Evolutionary conservation across 2,888 invertebrate genomes (phyloP).

Genomic region (Stenoptilia bipunctidactyla): DNA sequence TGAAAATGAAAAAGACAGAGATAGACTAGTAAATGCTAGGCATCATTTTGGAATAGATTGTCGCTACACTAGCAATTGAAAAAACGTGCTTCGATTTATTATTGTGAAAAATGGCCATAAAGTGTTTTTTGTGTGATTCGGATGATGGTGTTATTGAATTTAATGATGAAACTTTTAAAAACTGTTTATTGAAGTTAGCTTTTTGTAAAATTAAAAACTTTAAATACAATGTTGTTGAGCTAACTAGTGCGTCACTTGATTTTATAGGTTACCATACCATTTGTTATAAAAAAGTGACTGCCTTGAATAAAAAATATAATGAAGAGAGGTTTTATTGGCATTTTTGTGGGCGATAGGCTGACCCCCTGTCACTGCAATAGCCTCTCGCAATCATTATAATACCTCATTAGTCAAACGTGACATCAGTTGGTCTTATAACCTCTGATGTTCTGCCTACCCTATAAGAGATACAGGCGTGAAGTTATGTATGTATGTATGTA

Average conservation of each 20-base stretch:
- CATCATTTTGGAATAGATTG: slow-evolving; percentile 10
- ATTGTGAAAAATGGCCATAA: slow-evolving; percentile 10
- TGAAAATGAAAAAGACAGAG: slow-evolving; percentile 10
- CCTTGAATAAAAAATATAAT: slow-evolving; percentile 13
- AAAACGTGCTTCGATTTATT: neutral
- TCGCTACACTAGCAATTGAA: slow-evolving; percentile 3
- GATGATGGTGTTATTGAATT: slow-evolving; percentile 11
- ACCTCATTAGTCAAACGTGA: no score
- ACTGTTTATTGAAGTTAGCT: slow-evolving; percentile 14
- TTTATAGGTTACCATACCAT: slow-evolving; percentile 13
- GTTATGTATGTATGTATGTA: no score
- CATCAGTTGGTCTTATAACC: slow-evolving; percentile 12
- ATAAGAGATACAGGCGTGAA: slow-evolving; percentile 1
- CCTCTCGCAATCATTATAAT: no score
- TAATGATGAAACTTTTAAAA: slow-evolving; percentile 14
- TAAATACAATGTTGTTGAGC: slow-evolving; percentile 13
- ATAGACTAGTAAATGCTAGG: slow-evolving; percentile 8
- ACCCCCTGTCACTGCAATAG: no score
- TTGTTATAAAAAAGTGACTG: slow-evolving; percentile 16
- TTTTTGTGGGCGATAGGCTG: no score
- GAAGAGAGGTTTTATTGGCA: no score
- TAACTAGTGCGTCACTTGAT: slow-evolving; percentile 8
- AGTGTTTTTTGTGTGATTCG: slow-evolving; percentile 14
- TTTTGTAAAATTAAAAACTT: slow-evolving; percentile 15
- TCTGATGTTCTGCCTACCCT: slow-evolving; percentile 12